Percentiles rank a stretch among this genome's conserved stretches.
phyloP scores from a whole-genome alignment of 2,888 invertebrate species.

The Bombylius discolor region DNA sequence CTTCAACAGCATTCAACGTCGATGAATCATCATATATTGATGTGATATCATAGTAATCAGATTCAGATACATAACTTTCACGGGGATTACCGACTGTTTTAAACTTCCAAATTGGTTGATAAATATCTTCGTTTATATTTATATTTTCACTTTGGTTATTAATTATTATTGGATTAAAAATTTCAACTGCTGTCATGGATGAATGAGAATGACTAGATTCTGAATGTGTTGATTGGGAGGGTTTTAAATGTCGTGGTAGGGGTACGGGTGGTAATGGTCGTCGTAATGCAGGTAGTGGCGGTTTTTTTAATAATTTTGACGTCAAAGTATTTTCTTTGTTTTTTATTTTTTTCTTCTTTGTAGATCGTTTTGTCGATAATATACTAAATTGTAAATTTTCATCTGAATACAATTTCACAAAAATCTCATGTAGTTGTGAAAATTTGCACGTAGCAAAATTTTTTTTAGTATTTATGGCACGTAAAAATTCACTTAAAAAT shows the following conservation, averaged over 20 bases:
- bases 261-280: background rate
- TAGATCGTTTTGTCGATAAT: too few relatives aligned
- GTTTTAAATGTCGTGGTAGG: background rate
- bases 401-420: background rate
- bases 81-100: slow-evolving; percentile 27
- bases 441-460: background rate
- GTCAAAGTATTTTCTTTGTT: too few relatives aligned
- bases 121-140: slow-evolving; percentile 28
- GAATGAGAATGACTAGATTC: background rate
- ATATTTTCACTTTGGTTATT: too few relatives aligned
- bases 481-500: slow-evolving; percentile 16
- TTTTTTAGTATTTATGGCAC: background rate
- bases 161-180: background rate
- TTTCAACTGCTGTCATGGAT: background rate
- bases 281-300: too few relatives aligned
- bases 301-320: too few relatives aligned
- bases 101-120: slow-evolving; percentile 37
- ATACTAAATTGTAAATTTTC: background rate
- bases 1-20: slow-evolving; percentile 18
- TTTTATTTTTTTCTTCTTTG: too few relatives aligned
- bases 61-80: slow-evolving; percentile 19
- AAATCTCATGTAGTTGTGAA: background rate
- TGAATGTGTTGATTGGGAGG: background rate
- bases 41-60: slow-evolving; percentile 8
- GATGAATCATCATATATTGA: slow-evolving; percentile 12